These are phyloP conservation scores for Drosophila yakuba DNA, from an alignment of 1,140 invertebrate species.

Conservation along the genomic window DNA sequence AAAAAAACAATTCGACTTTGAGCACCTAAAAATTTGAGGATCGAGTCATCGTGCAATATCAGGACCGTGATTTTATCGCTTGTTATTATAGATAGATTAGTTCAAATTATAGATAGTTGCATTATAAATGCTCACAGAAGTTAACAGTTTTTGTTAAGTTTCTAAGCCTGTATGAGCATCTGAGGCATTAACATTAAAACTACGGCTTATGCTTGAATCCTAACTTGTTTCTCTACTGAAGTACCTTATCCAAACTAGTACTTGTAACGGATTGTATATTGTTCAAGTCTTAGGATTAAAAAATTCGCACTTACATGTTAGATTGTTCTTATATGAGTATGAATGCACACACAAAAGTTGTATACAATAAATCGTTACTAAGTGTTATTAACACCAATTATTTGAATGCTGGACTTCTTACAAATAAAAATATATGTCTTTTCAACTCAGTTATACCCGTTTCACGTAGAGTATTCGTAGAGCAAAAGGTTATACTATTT, in stretches of 20 bases:
- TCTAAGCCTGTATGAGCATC: neutral
- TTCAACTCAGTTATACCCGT: no score
- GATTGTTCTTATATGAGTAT: neutral
- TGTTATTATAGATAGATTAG: constrained; percentile 12
- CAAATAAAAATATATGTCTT: neutral
- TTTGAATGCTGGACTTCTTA: no score
- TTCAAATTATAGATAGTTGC: constrained; percentile 5
- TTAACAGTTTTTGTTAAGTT: constrained; percentile 24
- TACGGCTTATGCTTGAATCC: constrained; percentile 12
- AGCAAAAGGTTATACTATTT: no score
- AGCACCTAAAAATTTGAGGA: neutral
- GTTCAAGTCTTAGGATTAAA: constrained; percentile 19
- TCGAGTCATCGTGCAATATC: neutral
- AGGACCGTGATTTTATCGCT: constrained; percentile 13
- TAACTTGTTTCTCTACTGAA: neutral
- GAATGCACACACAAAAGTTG: neutral
- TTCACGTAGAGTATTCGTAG: no score
- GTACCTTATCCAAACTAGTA: constrained; percentile 13
- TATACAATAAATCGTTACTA: constrained; percentile 6
- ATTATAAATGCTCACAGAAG: constrained; percentile 38
- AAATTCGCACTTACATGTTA: neutral
- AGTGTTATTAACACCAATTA: constrained; percentile 3
- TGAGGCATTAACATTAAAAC: constrained; percentile 4
- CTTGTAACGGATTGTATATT: constrained; percentile 4
- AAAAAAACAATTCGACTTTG: neutral